phyloP scores from a whole-genome alignment of 2,113 vertebrate species.

The Neogale vison region DNA sequence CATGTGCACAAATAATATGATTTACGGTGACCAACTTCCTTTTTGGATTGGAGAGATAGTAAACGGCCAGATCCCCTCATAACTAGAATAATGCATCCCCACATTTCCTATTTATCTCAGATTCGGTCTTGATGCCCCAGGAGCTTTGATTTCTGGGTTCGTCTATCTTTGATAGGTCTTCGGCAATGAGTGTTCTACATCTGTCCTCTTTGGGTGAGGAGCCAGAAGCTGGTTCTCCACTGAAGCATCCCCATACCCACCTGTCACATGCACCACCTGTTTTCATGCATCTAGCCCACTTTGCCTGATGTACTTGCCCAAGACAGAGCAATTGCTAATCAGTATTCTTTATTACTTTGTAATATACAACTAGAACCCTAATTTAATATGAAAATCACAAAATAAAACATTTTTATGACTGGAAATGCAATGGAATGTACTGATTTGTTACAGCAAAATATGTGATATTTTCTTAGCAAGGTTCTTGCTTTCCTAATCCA shows the following conservation, averaged over 20 bases:
- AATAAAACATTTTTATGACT: conserved; percentile 69
- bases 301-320: conserved; percentile 30
- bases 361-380: not conserved
- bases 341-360: conserved; percentile 43
- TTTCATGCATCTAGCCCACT: not conserved
- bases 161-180: not conserved
- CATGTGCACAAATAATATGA: not conserved
- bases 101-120: not conserved
- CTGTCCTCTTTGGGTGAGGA: not conserved
- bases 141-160: not conserved
- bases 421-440: conserved; percentile 45
- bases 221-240: not conserved
- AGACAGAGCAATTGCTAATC: conserved; percentile 45
- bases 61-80: not conserved
- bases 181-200: not conserved
- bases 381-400: conserved; percentile 69
- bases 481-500: conserved; percentile 2
- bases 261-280: not conserved
- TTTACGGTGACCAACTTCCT: not conserved
- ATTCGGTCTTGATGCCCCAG: not conserved
- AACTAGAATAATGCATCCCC: not conserved
- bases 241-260: not conserved
- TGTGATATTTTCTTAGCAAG: conserved; percentile 29
- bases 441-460: not conserved
- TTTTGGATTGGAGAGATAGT: not conserved